A percentile compares a stretch with the other conserved stretches of the same genome.
Conservation (phyloP, 2,888 invertebrate species). For the Noctuana brunneofusca region DNA sequence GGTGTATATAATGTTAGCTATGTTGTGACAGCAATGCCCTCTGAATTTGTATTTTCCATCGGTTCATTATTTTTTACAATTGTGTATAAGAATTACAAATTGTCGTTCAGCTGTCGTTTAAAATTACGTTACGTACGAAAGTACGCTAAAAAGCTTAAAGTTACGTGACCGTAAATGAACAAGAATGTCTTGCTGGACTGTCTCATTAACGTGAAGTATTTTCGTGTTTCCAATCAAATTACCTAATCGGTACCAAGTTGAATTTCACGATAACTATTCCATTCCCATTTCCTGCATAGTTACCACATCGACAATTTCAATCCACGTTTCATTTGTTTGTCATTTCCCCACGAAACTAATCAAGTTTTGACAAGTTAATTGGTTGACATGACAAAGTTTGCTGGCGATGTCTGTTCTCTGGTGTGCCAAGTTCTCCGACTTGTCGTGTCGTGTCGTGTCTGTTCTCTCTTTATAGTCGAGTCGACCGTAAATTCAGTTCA, state of each 20-base stretch:
- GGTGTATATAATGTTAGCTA: background rate
- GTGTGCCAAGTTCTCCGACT: slow-evolving; percentile 43
- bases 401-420: slow-evolving; percentile 38
- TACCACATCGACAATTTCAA: no score
- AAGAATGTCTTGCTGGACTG: no score
- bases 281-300: no score
- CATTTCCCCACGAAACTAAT: slow-evolving; percentile 28
- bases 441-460: no score
- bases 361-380: slow-evolving; percentile 45
- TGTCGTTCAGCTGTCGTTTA: background rate
- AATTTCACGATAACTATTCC: no score
- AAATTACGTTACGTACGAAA: background rate
- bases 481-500: slow-evolving; percentile 38
- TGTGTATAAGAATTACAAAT: background rate
- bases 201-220: no score
- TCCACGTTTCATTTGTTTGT: no score
- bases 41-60: background rate
- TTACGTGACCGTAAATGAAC: no score
- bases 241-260: no score
- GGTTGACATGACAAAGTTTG: slow-evolving; percentile 44
- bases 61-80: background rate
- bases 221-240: no score
- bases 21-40: background rate
- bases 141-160: no score
- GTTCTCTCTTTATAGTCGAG: slow-evolving; percentile 38